Base-by-base conservation (phyloP, 2,113 vertebrate genomes). In the Pseudorectes ferrugineus region DNA sequence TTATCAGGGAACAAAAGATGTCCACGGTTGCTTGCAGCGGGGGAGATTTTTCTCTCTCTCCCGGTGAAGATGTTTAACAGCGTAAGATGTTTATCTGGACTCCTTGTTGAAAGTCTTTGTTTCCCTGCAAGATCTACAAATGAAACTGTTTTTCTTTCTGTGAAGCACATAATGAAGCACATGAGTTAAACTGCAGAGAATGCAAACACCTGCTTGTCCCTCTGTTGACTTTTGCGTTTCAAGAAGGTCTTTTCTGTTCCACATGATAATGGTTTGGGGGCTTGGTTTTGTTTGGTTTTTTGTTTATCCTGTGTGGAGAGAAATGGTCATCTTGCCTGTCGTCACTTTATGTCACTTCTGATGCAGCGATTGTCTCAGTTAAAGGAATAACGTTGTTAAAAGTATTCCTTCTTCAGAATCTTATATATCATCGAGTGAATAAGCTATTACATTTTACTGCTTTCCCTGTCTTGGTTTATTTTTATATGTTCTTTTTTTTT, bases 1-100 rank as follows among this genome's bases (percentile, higher is more conserved):
- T 99, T 98, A 98, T 97, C 96, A 96, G 97, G 97, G 98, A 98
- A 99, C 98, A 98, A 99, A 98, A 97, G 96, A 78, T 81, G 84
- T 96, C 96, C 94, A 35, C 46, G 78, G 95, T 63, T 92, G 97
- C 97, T 96, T 97, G 97, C 96, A 43, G 55, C 81, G 73, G 52
- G 57, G 20, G 40, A 96, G 97, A 98, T 97, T 98, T 97, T 93
- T 97, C 92, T 96, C 89, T 97, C 98, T 98, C 97, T 98, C 93
- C 93, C 28, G 45, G 89, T 82, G 85, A 95, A 97, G 93, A 95
- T 79, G 62, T 95, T 96, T 96, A 96, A 85, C 93, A 35, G 61
- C 3, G 25, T 63, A 70, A 92, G 96, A 96, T 97, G 66, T 94
- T 95, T 95, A 96, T 97, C 93, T 23, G 55, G 55, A 5, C 42